A percentile compares a stretch with the other conserved stretches of the same genome.
Conservation (phyloP, 2,113 vertebrate species). For the Proteles cristata region DNA sequence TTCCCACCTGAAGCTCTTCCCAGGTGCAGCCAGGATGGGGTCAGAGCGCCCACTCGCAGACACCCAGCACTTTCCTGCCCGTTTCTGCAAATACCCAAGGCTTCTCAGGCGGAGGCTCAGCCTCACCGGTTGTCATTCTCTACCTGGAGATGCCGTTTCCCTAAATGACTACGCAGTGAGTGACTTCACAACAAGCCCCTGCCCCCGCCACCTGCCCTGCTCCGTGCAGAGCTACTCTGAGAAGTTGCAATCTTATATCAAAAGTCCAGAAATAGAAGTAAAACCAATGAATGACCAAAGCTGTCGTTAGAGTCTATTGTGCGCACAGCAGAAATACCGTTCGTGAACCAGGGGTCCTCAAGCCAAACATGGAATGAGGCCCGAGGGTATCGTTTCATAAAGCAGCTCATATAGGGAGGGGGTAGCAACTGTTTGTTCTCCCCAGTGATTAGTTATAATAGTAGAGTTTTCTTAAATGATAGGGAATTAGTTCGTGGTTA, state of each 20-base stretch:
- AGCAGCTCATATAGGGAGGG: background rate
- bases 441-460: background rate
- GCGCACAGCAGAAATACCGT: fast-evolving
- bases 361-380: fast-evolving
- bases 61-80: background rate
- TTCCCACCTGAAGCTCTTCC: background rate
- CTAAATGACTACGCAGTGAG: background rate
- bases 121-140: background rate
- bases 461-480: background rate
- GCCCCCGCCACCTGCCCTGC: background rate
- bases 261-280: background rate
- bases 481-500: too few species aligned
- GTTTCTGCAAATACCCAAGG: fast-evolving
- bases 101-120: background rate
- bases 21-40: background rate
- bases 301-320: background rate
- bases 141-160: too few species aligned
- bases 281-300: fast-evolving
- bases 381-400: fast-evolving
- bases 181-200: background rate
- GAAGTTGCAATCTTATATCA: background rate
- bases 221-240: background rate
- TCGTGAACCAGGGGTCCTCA: background rate
- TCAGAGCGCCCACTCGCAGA: background rate
- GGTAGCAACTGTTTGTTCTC: too few species aligned